Evolutionary conservation across 2,113 vertebrate species (phyloP).

Genomic region (Mirounga angustirostris): DNA sequence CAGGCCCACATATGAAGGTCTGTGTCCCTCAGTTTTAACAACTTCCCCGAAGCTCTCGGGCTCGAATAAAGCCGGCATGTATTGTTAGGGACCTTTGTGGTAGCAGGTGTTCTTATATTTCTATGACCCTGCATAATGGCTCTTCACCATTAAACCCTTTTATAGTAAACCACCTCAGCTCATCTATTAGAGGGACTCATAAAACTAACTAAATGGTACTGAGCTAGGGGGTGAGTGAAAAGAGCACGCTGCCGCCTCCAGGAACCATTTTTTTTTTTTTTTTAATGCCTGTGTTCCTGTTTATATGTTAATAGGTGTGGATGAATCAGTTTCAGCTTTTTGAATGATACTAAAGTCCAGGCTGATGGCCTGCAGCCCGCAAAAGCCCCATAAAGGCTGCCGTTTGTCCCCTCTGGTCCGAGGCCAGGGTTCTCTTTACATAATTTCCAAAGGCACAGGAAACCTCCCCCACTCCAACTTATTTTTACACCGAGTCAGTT

Average conservation of each 20-base stretch:
- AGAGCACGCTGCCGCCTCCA: background rate
- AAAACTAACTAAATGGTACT: background rate
- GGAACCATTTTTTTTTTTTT: background rate
- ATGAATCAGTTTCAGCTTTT: background rate
- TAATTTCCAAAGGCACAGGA: background rate
- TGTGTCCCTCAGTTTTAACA: background rate
- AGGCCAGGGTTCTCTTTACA: background rate
- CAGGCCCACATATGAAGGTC: background rate
- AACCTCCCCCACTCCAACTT: background rate
- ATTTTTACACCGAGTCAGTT: background rate
- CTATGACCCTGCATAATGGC: background rate
- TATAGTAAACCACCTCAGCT: background rate
- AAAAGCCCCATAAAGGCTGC: background rate
- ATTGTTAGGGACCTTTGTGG: background rate
- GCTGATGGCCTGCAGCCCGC: background rate
- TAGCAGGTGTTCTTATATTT: background rate
- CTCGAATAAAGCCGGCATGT: background rate
- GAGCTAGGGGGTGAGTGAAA: background rate
- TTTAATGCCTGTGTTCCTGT: background rate
- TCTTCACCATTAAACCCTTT: background rate
- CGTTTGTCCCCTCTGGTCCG: background rate
- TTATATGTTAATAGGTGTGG: background rate
- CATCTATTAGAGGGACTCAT: background rate
- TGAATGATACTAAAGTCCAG: background rate
- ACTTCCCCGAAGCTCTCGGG: background rate